Evolutionary conservation across 64 coral and sea anemone genomes (phyloP).

Genomic region (Montipora capricornis): DNA sequence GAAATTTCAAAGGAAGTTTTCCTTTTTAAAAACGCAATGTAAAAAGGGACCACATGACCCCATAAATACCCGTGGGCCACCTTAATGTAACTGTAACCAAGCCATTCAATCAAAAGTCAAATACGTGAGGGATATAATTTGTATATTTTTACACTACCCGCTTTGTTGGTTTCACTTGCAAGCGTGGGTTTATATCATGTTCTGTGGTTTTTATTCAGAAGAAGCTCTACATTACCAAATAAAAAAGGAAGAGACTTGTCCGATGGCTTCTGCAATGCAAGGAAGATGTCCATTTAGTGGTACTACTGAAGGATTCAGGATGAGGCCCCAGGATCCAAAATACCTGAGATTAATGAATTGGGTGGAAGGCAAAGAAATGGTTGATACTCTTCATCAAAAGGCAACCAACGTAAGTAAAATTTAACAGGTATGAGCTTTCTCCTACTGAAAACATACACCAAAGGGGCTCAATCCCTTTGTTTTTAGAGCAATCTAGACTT

Average conservation of each 20-base stretch:
- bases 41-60: too few species aligned
- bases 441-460: background rate
- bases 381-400: constrained; percentile 43
- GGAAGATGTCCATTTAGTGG: constrained; percentile 15
- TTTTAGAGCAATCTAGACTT: too few species aligned
- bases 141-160: too few species aligned
- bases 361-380: background rate
- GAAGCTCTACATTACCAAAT: background rate
- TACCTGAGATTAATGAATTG: constrained; percentile 32
- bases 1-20: too few species aligned
- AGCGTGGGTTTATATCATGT: too few species aligned
- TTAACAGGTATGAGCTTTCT: background rate
- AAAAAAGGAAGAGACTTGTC: background rate
- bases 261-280: background rate
- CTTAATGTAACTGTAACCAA: too few species aligned
- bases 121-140: too few species aligned
- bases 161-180: too few species aligned
- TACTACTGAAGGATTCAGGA: background rate
- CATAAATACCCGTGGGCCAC: too few species aligned
- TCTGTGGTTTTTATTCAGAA: background rate
- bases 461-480: too few species aligned
- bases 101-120: too few species aligned
- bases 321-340: constrained; percentile 31
- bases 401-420: constrained; percentile 1
- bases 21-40: too few species aligned